A percentile compares a stretch with the other conserved stretches of the same genome.
Evolutionary conservation across 1,140 invertebrate species (phyloP).

Genomic region (Danaus plexippus): DNA sequence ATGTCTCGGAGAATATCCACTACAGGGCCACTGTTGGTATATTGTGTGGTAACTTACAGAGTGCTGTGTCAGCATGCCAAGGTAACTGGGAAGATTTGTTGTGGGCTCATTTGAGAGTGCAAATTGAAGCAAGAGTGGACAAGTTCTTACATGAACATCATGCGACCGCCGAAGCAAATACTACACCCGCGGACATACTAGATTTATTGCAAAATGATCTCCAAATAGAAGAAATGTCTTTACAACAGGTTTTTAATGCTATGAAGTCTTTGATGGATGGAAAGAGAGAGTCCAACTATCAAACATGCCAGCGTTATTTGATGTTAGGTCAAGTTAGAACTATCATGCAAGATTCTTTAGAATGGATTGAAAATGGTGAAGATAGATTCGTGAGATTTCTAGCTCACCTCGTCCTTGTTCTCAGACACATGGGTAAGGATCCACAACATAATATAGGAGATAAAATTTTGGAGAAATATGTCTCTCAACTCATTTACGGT

Average conservation of each 20-base stretch:
- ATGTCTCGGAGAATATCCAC: conserved; percentile 72
- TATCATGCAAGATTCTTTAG: conserved; percentile 60
- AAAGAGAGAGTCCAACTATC: conserved; percentile 65
- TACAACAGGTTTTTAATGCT: conserved; percentile 80
- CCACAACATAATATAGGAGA: conserved; percentile 78
- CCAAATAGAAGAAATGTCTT: conserved; percentile 65
- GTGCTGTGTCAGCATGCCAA: conserved; percentile 80
- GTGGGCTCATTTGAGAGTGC: conserved; percentile 89
- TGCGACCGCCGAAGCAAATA: conserved; percentile 68
- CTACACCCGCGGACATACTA: conserved; percentile 76
- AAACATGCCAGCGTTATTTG: conserved; percentile 59
- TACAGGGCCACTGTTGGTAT: conserved; percentile 82
- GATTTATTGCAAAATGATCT: conserved; percentile 85
- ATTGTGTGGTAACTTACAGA: conserved; percentile 87
- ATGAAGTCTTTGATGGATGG: conserved; percentile 62
- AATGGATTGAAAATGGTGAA: conserved; percentile 51
- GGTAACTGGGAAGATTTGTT: conserved; percentile 90
- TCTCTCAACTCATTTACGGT: conserved; percentile 79
- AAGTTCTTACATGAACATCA: conserved; percentile 75
- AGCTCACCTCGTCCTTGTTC: conserved; percentile 88
- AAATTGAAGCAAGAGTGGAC: conserved; percentile 90
- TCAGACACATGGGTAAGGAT: conserved; percentile 82
- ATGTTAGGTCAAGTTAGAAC: conserved; percentile 62
- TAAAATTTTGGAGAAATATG: conserved; percentile 80
- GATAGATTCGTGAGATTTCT: conserved; percentile 83